Evolutionary conservation across 2,888 invertebrate genomes (phyloP).

Genomic region (Pseudococcus jackbeardsleyi): DNA sequence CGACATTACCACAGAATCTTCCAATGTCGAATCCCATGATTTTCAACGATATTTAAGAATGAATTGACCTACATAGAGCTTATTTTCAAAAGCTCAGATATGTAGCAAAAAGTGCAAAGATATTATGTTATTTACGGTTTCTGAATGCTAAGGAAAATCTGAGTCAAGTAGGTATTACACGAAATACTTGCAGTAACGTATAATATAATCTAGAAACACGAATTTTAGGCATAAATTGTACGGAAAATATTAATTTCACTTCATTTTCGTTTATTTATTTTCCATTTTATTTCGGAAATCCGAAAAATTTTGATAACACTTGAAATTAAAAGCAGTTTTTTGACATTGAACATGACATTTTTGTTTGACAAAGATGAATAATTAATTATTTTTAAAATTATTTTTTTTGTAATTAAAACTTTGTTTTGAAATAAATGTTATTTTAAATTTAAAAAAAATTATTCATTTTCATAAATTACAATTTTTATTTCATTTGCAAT

Average conservation of each 20-base stretch:
- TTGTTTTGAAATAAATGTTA: no score
- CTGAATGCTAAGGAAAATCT: background rate
- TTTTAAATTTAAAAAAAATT: no score
- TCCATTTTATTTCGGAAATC: background rate
- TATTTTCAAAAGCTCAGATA: background rate
- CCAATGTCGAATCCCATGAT: slow-evolving; percentile 94
- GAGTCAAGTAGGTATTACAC: background rate
- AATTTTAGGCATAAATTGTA: background rate
- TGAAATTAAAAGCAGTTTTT: background rate
- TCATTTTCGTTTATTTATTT: background rate
- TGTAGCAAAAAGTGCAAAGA: background rate
- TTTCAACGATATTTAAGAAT: background rate
- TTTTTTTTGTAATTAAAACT: no score
- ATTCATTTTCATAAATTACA: no score
- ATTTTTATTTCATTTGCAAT: background rate
- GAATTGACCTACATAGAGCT: slow-evolving; percentile 45
- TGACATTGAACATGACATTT: background rate
- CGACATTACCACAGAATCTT: slow-evolving; percentile 95
- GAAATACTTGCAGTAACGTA: background rate
- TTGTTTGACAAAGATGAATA: background rate
- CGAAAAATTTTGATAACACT: background rate
- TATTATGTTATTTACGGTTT: background rate
- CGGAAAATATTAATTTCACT: background rate
- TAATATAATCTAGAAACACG: background rate
- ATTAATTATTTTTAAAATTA: no score